Base-by-base conservation (phyloP, 2,888 invertebrate species). In the Eucera pruinosa region DNA sequence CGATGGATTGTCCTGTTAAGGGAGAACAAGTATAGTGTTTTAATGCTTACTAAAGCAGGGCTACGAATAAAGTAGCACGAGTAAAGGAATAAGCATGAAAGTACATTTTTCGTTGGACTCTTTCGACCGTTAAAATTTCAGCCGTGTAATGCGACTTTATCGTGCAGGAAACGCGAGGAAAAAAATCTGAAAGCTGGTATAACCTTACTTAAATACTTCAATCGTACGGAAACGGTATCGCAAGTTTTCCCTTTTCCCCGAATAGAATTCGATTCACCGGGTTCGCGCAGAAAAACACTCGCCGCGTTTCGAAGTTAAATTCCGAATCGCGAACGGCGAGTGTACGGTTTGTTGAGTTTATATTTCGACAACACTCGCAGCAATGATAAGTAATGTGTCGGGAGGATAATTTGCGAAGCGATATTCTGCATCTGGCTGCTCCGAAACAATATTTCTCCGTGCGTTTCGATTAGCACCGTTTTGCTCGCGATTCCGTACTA, bases 1-100 rank as follows among this genome's bases (percentile, higher is more conserved):
- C 57, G 66, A 66, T 73, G 61, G 64, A 67, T 43, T 75, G 67
- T 60, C 83, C 84, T 84, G 75, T 78, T 43, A 57, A 54, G 4
- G 13, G 45, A 39, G 41, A 47, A 50, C 9, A 43, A 62, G 58
- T 55, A 71, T 0, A 45, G 7, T 23, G 1, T n/a, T 65, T 27
- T 20, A 52, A 50, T 47, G 5, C 2, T 45, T 15, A n/a, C n/a
- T n/a, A 3, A 36, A 60, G n/a, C 6, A n/a, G 18, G n/a, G 15
- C 5, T 23, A 60, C 18, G 27, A 33, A 33, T 7, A 30, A 41
- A 61, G n/a, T 25, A 13, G 5, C 23, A 33, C 33, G 33, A 5
- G 7, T 48, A 43, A 20, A 15, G 2, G 30, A 39, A 54, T 0
- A 30, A 54, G 50, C 58, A 60, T 4, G 33, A 36, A 58, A 36